Percentiles rank a stretch among this genome's conserved stretches.
phyloP scores from a whole-genome alignment of 2,888 invertebrate genomes.

The Furcula furcula region DNA sequence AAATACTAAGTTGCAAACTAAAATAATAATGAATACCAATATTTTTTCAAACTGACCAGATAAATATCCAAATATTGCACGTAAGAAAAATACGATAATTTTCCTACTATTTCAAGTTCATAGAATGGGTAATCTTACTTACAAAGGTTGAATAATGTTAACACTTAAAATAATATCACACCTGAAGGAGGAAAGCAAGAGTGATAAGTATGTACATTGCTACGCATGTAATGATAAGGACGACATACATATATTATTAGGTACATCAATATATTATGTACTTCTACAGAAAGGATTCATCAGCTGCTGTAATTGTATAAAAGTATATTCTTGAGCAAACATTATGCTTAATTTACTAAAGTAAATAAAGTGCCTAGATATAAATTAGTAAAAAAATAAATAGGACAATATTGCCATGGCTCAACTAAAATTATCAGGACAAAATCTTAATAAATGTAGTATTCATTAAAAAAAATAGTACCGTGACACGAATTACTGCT shows the following conservation, averaged over 20 bases:
- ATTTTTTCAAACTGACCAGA: no score
- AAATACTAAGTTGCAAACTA: no score
- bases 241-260: constrained; percentile 2
- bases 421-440: neutral
- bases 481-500: constrained; percentile 14
- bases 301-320: constrained; percentile 23
- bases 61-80: no score
- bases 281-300: constrained; percentile 18
- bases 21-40: no score
- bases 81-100: no score
- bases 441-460: neutral
- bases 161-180: constrained; percentile 37
- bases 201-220: constrained; percentile 8
- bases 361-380: constrained; percentile 29
- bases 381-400: neutral
- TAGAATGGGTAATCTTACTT: neutral
- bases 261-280: constrained; percentile 7
- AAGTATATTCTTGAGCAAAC: constrained; percentile 36
- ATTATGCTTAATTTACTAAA: constrained; percentile 36
- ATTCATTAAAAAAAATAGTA: constrained; percentile 6
- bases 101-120: no score
- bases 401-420: constrained; percentile 1
- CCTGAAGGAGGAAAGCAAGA: constrained; percentile 35
- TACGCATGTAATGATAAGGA: neutral
- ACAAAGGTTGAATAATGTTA: constrained; percentile 10